phyloP scores from a whole-genome alignment of 2,888 invertebrate species.

The Acanthacorydalis orientalis region DNA sequence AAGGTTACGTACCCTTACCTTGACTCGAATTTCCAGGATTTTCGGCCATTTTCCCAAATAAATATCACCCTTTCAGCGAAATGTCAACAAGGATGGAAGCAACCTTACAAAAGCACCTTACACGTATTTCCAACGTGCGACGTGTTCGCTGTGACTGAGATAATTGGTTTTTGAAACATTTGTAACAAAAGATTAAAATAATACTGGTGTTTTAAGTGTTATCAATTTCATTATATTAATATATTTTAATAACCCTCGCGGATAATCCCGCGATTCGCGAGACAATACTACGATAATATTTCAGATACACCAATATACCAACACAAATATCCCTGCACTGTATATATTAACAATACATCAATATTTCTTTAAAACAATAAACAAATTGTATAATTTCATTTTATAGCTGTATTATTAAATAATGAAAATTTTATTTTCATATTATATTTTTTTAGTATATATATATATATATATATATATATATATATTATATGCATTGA shows the following conservation, averaged over 20 bases:
- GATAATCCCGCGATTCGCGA: too few relatives aligned
- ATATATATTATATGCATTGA: too few relatives aligned
- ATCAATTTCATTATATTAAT: background rate
- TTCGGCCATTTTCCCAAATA: constrained; percentile 44
- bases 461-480: too few relatives aligned
- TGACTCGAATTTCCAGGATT: constrained; percentile 51
- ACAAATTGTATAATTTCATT: too few relatives aligned
- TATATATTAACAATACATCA: too few relatives aligned
- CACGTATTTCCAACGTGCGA: background rate
- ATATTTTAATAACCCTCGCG: background rate
- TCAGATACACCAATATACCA: too few relatives aligned
- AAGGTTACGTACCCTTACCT: constrained; percentile 22
- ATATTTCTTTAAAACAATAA: too few relatives aligned
- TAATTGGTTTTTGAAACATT: background rate
- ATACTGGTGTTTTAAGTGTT: background rate
- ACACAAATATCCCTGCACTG: too few relatives aligned
- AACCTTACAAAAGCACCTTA: background rate
- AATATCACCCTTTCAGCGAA: constrained; percentile 8
- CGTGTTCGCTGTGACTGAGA: background rate
- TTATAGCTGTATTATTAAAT: too few relatives aligned
- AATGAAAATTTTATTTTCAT: too few relatives aligned
- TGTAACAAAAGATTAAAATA: background rate
- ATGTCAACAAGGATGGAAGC: constrained; percentile 1
- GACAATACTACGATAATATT: too few relatives aligned
- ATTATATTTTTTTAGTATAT: too few relatives aligned